Conservation (phyloP, 1,140 invertebrate species). For the Tetragnatha versicolor region DNA sequence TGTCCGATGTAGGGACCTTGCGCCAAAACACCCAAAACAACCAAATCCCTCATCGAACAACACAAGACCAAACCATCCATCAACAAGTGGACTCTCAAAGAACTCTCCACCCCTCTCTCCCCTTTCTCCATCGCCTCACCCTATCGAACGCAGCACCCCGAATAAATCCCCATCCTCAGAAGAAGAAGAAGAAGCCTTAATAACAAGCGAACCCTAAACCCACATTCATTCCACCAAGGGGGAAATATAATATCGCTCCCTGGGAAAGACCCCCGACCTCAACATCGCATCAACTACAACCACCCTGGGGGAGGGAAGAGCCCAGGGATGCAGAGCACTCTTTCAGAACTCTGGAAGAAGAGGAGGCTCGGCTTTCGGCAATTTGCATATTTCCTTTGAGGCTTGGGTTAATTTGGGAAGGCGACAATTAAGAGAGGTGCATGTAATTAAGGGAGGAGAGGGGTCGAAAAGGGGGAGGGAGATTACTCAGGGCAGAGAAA, state of each 20-base stretch:
- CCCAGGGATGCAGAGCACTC: too few species aligned
- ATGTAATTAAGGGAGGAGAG: conserved; percentile 39
- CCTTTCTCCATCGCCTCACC: too few species aligned
- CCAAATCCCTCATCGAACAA: too few species aligned
- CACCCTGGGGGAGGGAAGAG: too few species aligned
- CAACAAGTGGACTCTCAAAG: too few species aligned
- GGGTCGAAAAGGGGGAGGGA: conserved; percentile 14
- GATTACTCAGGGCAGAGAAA: conserved; percentile 34
- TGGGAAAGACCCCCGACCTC: conserved; percentile 7
- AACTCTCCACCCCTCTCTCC: too few species aligned
- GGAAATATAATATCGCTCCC: conserved; percentile 15
- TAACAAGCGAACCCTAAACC: neutral
- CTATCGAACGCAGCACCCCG: too few species aligned
- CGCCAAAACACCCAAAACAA: too few species aligned
- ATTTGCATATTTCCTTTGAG: conserved; percentile 53
- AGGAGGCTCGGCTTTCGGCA: conserved; percentile 35
- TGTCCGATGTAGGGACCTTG: too few species aligned
- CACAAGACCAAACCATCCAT: too few species aligned
- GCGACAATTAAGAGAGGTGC: conserved; percentile 43
- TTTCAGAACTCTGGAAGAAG: neutral
- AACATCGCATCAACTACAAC: conserved; percentile 29
- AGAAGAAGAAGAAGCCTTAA: too few species aligned
- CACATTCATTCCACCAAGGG: conserved; percentile 2
- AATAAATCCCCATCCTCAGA: too few species aligned
- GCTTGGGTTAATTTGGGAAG: conserved; percentile 36